A percentile compares a stretch with the other conserved stretches of the same genome.
Conservation (phyloP, 2,888 invertebrate species). For the Clistopyga incitator region DNA sequence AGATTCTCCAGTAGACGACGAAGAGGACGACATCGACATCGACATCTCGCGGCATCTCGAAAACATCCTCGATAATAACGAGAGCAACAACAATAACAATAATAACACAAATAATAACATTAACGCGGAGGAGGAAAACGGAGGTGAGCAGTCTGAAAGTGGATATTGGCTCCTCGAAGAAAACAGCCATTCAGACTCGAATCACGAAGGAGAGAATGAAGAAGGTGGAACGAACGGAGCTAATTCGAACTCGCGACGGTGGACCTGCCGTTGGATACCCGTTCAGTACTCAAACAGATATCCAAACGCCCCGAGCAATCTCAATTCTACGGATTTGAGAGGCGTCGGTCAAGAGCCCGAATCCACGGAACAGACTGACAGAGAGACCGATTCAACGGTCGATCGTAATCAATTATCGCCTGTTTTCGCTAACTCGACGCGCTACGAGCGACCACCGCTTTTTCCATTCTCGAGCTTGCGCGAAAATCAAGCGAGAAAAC, state of each 20-base stretch:
- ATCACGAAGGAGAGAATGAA: constrained; percentile 75
- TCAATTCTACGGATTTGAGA: constrained; percentile 1
- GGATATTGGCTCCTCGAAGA: constrained; percentile 81
- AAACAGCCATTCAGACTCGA: constrained; percentile 80
- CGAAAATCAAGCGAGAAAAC: constrained; percentile 71
- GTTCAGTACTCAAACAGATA: constrained; percentile 72
- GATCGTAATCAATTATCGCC: constrained; percentile 75
- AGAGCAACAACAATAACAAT: constrained; percentile 20
- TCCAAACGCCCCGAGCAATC: no score
- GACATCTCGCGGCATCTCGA: constrained; percentile 11
- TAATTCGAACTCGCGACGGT: constrained; percentile 70
- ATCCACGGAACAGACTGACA: neutral
- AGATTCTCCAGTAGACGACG: neutral
- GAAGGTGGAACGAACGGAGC: constrained; percentile 63
- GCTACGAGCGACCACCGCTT: constrained; percentile 77
- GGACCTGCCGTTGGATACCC: constrained; percentile 80
- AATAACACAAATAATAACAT: constrained; percentile 36
- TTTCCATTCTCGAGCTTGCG: constrained; percentile 78
- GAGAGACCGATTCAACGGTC: constrained; percentile 20
- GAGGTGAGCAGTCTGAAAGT: constrained; percentile 78
- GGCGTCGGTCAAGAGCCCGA: neutral
- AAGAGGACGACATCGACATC: constrained; percentile 28
- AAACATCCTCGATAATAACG: constrained; percentile 6
- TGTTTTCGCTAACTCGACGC: constrained; percentile 75
- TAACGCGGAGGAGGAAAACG: constrained; percentile 67